Base-by-base conservation (phyloP, 2,797 vertebrate species). In the Gymnoscopelus microlampas region DNA sequence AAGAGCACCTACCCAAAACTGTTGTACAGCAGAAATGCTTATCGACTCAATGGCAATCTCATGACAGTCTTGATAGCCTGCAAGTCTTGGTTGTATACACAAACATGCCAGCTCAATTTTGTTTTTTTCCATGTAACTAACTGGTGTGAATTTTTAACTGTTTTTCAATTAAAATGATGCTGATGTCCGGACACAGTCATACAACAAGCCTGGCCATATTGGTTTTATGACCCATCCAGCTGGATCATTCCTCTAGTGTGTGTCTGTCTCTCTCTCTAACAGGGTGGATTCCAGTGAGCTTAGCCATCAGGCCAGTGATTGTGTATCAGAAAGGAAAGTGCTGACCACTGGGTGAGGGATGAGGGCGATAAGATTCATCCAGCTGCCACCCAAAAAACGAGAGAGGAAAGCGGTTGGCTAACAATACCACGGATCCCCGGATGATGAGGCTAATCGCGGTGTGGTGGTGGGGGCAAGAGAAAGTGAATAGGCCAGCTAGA, bases 291-390 rank as follows among this genome's bases (percentile, higher is more conserved):
- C 83, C 84, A 66, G 51, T 72, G 78, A 84, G 92, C 79, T 89
- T 91, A 91, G 84, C 78, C 68, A 57, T 80, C 71, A 64, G 26
- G 80, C 68, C 89, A 78, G 85, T 88, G 85, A 91, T 87, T 92
- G 92, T 89, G 88, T 87, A 89, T 77, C 56, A 68, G 85, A 89
- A 95, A 91, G 92, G 84, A 93, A 96, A 95, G 79, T 82, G 90
- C 94, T 95, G 94, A 95, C 92, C 84, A 68, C 79, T 84, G 69
- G 44, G 35, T 88, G 91, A 86, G 84, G 87, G 91, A 90, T 86
- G 74, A 85, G 74, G 1, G 77, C 39, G 92, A 95, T 93, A 93
- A 94, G 93, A 91, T 80, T 87, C 73, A 76, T 83, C 70, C 85
- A 71, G 85, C 86, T 86, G 88, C 29, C 89, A 93, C 83, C 88